Conservation (phyloP, 2,113 vertebrate species). For the Nothobranchius kuhntae region DNA sequence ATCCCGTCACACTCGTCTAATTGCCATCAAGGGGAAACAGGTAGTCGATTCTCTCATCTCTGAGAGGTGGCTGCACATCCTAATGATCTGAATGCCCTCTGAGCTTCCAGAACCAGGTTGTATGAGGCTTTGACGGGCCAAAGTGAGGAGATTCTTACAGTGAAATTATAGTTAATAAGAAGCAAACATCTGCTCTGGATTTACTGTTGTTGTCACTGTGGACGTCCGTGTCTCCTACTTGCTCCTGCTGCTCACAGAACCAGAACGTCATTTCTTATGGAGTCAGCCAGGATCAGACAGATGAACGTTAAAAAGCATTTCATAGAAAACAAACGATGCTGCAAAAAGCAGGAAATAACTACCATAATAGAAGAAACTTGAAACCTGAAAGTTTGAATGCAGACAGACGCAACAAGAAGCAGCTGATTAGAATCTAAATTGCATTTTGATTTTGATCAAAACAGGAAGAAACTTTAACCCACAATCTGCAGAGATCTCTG, state of each 20-base stretch:
- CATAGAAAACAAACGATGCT: neutral
- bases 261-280: too few relatives aligned
- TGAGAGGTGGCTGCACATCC: conserved; percentile 57
- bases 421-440: too few relatives aligned
- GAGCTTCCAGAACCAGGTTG: conserved; percentile 18
- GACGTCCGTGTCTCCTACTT: neutral
- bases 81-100: conserved; percentile 39
- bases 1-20: conserved; percentile 70
- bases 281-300: neutral
- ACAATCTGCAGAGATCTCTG: too few relatives aligned
- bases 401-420: too few relatives aligned
- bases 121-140: conserved; percentile 28
- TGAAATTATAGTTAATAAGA: neutral
- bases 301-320: neutral
- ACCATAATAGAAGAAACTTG: too few relatives aligned
- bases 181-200: conserved; percentile 5
- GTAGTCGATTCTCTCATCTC: conserved; percentile 39
- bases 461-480: too few relatives aligned
- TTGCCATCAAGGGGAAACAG: conserved; percentile 70
- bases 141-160: conserved; percentile 6
- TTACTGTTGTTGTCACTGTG: conserved; percentile 6
- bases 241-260: neutral
- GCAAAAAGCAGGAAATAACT: too few relatives aligned
- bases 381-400: too few relatives aligned
- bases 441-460: too few relatives aligned